Base-by-base conservation (phyloP, 2,888 invertebrate genomes). In the Cryptophagus acutangulus region DNA sequence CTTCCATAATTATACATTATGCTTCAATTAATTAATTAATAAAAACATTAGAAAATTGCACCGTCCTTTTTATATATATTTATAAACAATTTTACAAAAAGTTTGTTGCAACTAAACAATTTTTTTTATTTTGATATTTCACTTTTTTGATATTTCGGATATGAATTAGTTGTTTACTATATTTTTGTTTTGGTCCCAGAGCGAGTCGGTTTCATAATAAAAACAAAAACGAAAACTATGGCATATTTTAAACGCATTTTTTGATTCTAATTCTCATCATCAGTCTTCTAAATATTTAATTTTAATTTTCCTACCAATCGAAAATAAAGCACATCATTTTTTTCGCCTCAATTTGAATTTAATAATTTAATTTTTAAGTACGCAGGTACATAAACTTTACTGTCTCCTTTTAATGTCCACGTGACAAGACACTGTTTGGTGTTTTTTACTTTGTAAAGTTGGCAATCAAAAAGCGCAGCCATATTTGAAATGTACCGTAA, bases 341-440 rank as follows among this genome's bases (percentile, higher is more conserved):
- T 45, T 41, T 45, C 46, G 49, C 55, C 51, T 52, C 55, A 47
- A 51, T 35, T 43, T 36, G 17, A 46, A 48, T 41, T 24, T 44
- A 29, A 38, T 38, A 45, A 40, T 43, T 31, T 8, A 31, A 31
- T 10, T 15, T 31, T 49, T 41, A 52, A 43, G 51, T 54, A 57
- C 57, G 43, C 54, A 55, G 56, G 53, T 55, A 56, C 52, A 49
- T 40, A 43, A 52, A n/a, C n/a, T n/a, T n/a, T n/a, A 36, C 39
- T 26, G 12, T 12, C 26, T 12, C 26, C n/a, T 26, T 48, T 51
- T 45, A 37, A 42, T 47, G 45, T n/a, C n/a, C 48, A 55, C 52
- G 49, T 54, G 55, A 64, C 62, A 67, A 68, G 67, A 68, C 68
- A 68, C 67, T 62, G 65, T 59, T 63, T 66, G 67, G 67, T 67